Base-by-base conservation (phyloP, 2,888 invertebrate species). In the Iselma pallidipennis region DNA sequence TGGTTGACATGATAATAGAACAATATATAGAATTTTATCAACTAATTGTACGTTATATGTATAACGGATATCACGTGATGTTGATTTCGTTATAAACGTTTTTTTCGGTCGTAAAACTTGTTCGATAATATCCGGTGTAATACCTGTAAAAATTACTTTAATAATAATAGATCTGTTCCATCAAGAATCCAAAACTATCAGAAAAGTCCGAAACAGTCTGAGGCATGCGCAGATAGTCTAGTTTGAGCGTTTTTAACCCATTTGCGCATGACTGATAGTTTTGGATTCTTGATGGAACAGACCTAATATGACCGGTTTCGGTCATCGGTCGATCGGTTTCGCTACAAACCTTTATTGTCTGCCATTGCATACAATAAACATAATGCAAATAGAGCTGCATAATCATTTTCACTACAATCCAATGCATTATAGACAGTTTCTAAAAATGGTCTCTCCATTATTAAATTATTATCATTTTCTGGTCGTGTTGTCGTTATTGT, bases 331-430 rank as follows among this genome's bases (percentile, higher is more conserved):
- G n/a, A n/a, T n/a, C n/a, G n/a, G n/a, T n/a, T n/a, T n/a, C n/a
- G n/a, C n/a, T n/a, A n/a, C n/a, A n/a, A n/a, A 97, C 98, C 97
- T 89, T 89, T 88, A 83, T 98, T 99, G 79, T 93, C 93, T 63
- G 93, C 92, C 82, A 98, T 87, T 12, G 98, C 96, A 80, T 96
- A 96, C 42, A 98, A 86, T 62, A 98, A 85, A 81, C 96, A 95
- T 14, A 98, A 84, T 3, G 93, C 91, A 80, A 98, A 94, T 62
- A 99, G 84, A 5, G 97, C 91, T 49, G 93, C 88, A 78, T 98
- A 98, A 84, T 99, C 98, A 81, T 97, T 97, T 77, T 96, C 96
- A 10, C 85, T 86, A 78, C 95, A 95, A 76, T 94, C 92, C 69
- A 98, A 83, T 0, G 95, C 91, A 72, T 91, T 90, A 63, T 96